phyloP scores from a whole-genome alignment of 1,140 invertebrate species.

The Apis cerana region DNA sequence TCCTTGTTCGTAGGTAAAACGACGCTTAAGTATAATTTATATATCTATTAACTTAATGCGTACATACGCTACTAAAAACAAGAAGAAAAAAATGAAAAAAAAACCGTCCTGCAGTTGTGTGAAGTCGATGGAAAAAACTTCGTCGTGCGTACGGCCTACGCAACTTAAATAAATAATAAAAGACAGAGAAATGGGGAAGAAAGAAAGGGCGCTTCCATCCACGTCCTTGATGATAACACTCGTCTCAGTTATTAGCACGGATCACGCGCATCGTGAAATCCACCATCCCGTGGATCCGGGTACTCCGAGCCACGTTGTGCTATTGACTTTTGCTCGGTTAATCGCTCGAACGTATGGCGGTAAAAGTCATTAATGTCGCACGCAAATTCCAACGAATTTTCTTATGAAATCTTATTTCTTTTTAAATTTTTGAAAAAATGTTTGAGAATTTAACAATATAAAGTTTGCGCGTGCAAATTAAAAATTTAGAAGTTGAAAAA shows the following conservation, averaged over 20 bases:
- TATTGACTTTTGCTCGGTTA: slow-evolving; percentile 38
- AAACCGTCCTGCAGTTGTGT: slow-evolving; percentile 61
- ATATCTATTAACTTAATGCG: slow-evolving; percentile 37
- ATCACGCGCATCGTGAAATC: slow-evolving; percentile 5
- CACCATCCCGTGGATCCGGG: not conserved
- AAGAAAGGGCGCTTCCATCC: not conserved
- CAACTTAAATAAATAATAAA: slow-evolving; percentile 48
- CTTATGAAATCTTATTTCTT: too few species aligned
- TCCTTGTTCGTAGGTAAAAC: slow-evolving; percentile 32
- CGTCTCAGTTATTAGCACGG: slow-evolving; percentile 17
- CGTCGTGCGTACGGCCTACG: slow-evolving; percentile 36
- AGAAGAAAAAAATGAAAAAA: slow-evolving; percentile 28
- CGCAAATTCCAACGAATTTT: not conserved
- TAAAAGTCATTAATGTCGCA: slow-evolving; percentile 9
- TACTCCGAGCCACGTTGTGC: slow-evolving; percentile 13
- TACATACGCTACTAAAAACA: slow-evolving; percentile 31
- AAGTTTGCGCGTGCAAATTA: not conserved
- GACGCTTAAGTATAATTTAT: slow-evolving; percentile 53
- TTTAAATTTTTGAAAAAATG: too few species aligned
- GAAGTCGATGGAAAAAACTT: slow-evolving; percentile 31
- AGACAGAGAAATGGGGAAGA: not conserved
- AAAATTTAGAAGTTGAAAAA: not conserved
- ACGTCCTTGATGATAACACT: slow-evolving; percentile 17
- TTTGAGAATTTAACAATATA: too few species aligned
- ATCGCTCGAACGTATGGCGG: slow-evolving; percentile 36